Conservation (phyloP, 2,888 invertebrate species). For the Acanthosepion esculentum region DNA sequence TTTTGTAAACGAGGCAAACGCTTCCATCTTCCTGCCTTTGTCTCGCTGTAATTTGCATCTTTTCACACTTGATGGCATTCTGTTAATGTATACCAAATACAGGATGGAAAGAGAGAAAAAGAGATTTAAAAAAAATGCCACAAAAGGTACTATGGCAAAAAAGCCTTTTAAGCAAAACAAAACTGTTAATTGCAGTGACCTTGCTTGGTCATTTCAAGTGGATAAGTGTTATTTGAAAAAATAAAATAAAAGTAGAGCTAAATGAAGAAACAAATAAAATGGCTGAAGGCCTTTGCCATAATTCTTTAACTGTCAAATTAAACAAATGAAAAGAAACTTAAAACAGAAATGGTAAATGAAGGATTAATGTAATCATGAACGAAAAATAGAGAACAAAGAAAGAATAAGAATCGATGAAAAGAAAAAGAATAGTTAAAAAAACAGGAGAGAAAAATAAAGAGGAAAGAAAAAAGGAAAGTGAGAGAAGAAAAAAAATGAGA, state of each 20-base stretch:
- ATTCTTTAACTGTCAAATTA: neutral
- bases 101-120: neutral
- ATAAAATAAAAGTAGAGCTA: neutral
- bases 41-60: constrained; percentile 6
- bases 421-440: neutral
- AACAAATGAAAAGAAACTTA: neutral
- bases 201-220: neutral
- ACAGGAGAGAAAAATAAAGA: neutral
- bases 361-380: neutral
- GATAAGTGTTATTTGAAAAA: constrained; percentile 21
- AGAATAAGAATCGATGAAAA: neutral
- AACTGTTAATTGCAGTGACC: neutral
- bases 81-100: neutral
- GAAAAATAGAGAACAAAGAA: neutral
- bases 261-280: neutral
- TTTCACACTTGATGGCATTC: constrained; percentile 20
- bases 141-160: neutral
- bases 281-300: neutral
- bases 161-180: neutral
- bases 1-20: neutral
- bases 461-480: neutral
- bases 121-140: neutral
- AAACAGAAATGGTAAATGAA: neutral
- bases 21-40: neutral
- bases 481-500: too few species aligned